Evolutionary conservation across 1,140 invertebrate species (phyloP).

Genomic region (Acromyrmex charruanus): DNA sequence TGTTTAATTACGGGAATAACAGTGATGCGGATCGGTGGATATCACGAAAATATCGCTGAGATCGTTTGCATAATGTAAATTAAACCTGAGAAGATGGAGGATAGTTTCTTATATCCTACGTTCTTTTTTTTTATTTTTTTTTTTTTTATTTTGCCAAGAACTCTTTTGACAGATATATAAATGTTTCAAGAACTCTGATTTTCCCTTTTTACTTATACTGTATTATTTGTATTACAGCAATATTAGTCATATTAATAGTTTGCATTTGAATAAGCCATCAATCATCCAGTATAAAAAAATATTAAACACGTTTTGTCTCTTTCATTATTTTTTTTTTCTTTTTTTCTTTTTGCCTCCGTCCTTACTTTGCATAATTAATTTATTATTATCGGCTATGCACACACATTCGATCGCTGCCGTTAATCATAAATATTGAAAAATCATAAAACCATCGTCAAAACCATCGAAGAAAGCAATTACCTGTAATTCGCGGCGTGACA

Average conservation of each 20-base stretch:
- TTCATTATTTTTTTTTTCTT: not conserved
- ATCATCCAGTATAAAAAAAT: not conserved
- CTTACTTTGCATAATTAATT: not conserved
- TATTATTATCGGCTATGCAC: not conserved
- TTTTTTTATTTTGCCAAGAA: not conserved
- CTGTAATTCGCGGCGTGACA: conserved; percentile 30
- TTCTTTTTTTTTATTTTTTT: no score
- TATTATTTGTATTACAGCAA: not conserved
- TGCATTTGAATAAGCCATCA: not conserved
- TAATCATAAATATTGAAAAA: conserved; percentile 4
- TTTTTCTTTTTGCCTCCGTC: no score
- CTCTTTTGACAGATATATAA: not conserved
- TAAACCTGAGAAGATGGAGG: not conserved
- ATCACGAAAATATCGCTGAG: not conserved
- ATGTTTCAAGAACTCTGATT: not conserved
- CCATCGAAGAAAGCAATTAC: conserved; percentile 14
- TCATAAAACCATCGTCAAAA: not conserved
- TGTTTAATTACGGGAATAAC: conserved; percentile 60
- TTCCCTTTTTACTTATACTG: not conserved
- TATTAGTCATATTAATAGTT: not conserved
- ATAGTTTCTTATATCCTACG: not conserved
- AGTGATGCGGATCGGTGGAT: not conserved
- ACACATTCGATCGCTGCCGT: not conserved
- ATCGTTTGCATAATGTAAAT: conserved; percentile 15
- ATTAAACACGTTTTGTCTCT: not conserved